Conservation (phyloP, 2,888 invertebrate species). For the Rapana venosa region DNA sequence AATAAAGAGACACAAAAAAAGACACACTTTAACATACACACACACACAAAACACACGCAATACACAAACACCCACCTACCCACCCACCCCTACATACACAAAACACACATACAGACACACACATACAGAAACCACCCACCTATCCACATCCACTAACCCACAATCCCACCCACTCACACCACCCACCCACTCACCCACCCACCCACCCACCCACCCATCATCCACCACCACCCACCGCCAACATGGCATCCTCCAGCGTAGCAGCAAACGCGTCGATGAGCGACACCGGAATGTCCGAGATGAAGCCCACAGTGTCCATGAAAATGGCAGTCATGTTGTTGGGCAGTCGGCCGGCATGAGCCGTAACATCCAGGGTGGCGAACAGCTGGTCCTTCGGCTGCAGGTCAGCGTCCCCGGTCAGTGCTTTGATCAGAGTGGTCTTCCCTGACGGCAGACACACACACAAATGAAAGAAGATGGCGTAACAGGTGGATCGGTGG, state of each 20-base stretch:
- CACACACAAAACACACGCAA: too few species aligned
- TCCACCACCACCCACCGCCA: slow-evolving; percentile 80
- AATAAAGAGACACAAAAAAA: too few species aligned
- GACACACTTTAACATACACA: too few species aligned
- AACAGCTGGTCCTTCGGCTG: slow-evolving; percentile 87
- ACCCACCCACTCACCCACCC: background rate
- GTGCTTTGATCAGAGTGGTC: slow-evolving; percentile 87
- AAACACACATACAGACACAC: too few species aligned
- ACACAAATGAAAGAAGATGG: too few species aligned
- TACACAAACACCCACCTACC: too few species aligned
- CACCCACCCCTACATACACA: too few species aligned
- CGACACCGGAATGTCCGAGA: slow-evolving; percentile 88
- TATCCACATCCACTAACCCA: too few species aligned
- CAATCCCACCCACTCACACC: background rate
- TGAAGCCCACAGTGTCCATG: slow-evolving; percentile 92
- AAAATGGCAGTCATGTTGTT: slow-evolving; percentile 84
- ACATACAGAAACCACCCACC: too few species aligned
- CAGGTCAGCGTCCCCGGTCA: slow-evolving; percentile 85
- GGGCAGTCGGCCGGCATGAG: slow-evolving; percentile 85
- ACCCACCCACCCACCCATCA: background rate
- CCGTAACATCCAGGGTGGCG: slow-evolving; percentile 91
- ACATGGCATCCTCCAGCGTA: slow-evolving; percentile 88
- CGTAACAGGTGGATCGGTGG: too few species aligned
- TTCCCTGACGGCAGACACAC: slow-evolving; percentile 82
- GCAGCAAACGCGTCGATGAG: slow-evolving; percentile 89